A percentile compares a stretch with the other conserved stretches of the same genome.
Evolutionary conservation across 2,888 invertebrate genomes (phyloP).

Genomic region (Pecten maximus): DNA sequence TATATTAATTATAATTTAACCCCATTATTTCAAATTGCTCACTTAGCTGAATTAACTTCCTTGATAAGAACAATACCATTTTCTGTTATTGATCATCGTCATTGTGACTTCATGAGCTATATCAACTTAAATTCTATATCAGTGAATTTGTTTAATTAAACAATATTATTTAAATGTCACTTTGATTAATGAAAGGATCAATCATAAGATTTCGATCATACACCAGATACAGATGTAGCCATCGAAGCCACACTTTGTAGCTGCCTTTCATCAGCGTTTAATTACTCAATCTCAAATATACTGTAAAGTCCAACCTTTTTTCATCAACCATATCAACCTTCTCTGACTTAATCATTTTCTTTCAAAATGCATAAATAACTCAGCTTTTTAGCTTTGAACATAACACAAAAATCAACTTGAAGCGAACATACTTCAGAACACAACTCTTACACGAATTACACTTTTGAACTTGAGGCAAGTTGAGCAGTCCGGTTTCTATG

Average conservation of each 20-base stretch:
- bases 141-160: conserved; percentile 16
- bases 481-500: conserved; percentile 30
- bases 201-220: not conserved
- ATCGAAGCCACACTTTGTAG: not conserved
- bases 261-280: not conserved
- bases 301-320: not conserved
- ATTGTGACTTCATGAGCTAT: not conserved
- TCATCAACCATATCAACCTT: too few species aligned
- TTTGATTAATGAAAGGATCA: not conserved
- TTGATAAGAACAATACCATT: not conserved
- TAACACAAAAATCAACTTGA: not conserved
- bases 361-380: not conserved
- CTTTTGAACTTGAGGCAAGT: conserved; percentile 30
- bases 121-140: not conserved
- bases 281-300: not conserved
- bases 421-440: not conserved
- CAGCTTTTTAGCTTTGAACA: not conserved
- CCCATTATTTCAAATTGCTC: too few species aligned
- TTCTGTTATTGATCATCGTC: not conserved
- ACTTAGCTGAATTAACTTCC: too few species aligned
- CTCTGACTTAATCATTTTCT: conserved; percentile 13
- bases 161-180: conserved; percentile 15
- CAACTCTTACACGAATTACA: not conserved
- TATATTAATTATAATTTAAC: too few species aligned
- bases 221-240: not conserved